Conservation (phyloP, 1,140 invertebrate genomes). For the Apis cerana region DNA sequence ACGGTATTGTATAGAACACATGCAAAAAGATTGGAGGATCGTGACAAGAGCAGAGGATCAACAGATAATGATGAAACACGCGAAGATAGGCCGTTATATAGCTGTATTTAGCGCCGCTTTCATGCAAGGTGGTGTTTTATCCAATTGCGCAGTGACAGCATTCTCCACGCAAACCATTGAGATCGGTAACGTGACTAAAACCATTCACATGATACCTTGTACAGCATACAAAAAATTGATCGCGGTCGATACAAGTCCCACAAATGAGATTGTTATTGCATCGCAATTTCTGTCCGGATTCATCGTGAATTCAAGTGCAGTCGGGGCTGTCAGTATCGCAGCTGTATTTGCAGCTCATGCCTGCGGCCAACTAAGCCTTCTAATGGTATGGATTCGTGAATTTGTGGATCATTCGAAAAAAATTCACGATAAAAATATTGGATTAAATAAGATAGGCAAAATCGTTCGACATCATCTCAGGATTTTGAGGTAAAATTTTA, state of each 20-base stretch:
- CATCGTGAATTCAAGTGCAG: slow-evolving; percentile 47
- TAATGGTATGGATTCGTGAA: slow-evolving; percentile 30
- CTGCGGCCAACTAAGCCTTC: slow-evolving; percentile 57
- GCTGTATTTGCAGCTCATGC: slow-evolving; percentile 56
- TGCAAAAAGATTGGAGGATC: slow-evolving; percentile 46
- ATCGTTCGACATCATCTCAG: slow-evolving; percentile 55
- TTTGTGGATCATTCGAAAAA: slow-evolving; percentile 5
- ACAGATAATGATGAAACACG: slow-evolving; percentile 46
- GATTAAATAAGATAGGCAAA: slow-evolving; percentile 1
- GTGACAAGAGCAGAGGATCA: slow-evolving; percentile 23
- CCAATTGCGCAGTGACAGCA: neutral
- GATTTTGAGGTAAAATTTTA: neutral
- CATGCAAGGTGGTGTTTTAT: slow-evolving; percentile 34
- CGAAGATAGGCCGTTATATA: slow-evolving; percentile 35
- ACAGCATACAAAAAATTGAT: slow-evolving; percentile 33
- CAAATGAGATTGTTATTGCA: slow-evolving; percentile 51
- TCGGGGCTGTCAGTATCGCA: slow-evolving; percentile 45
- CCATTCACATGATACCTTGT: slow-evolving; percentile 29
- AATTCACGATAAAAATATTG: no score
- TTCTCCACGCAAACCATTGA: neutral
- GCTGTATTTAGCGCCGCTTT: slow-evolving; percentile 24
- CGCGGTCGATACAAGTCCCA: slow-evolving; percentile 20
- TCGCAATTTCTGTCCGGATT: slow-evolving; percentile 48
- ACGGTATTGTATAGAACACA: slow-evolving; percentile 45
- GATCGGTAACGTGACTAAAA: slow-evolving; percentile 33